phyloP scores from a whole-genome alignment of 2,797 vertebrate species.

The Coracias cyanogaster region DNA sequence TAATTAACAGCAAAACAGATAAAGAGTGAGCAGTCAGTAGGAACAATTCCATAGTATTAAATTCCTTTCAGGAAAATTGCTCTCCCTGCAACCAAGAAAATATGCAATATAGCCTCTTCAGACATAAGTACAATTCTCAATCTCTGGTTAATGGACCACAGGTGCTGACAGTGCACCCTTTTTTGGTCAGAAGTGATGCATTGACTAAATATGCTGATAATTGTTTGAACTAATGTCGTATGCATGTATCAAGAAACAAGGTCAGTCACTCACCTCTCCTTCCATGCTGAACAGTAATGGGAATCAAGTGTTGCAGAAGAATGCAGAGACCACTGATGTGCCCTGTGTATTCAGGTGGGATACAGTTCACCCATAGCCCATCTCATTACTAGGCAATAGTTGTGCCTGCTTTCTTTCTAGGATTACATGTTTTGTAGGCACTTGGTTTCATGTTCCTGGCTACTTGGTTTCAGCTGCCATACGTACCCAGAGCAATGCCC shows the following conservation, averaged over 20 bases:
- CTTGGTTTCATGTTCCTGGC: neutral
- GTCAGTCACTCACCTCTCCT: neutral
- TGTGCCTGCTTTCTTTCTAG: neutral
- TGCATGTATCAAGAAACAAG: neutral
- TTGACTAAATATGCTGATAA: neutral
- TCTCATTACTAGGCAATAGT: neutral
- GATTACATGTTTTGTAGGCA: neutral
- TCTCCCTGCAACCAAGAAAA: neutral
- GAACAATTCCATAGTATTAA: neutral
- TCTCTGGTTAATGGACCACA: neutral
- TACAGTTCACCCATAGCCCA: neutral
- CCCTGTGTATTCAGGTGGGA: neutral
- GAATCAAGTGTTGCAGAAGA: neutral
- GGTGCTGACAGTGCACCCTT: neutral
- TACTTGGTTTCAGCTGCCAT: neutral
- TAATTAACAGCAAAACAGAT: neutral
- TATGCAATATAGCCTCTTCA: neutral
- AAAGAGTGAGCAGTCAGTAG: neutral
- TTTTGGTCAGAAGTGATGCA: neutral
- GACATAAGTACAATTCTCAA: neutral
- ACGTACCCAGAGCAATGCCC: neutral
- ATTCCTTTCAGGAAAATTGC: neutral
- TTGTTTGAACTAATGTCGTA: neutral
- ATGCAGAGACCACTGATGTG: rapidly evolving
- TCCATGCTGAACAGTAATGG: neutral